These are phyloP conservation scores for Ypsolopha scabrella DNA, from an alignment of 2,888 invertebrate genomes.

Conservation along the genomic window DNA sequence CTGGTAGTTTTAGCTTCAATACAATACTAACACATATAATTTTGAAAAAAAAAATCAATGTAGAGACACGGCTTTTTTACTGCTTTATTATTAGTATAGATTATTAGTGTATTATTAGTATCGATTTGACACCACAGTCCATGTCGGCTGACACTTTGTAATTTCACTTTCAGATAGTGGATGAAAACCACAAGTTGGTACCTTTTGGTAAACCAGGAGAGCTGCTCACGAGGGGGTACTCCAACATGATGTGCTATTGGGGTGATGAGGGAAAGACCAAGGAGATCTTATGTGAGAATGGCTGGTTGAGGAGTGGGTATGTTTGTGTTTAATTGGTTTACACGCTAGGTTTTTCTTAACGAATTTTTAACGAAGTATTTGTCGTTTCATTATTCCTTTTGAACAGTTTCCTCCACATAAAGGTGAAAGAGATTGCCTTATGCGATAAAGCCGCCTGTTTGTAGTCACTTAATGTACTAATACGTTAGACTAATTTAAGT, in stretches of 20 bases:
- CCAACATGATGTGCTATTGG: conserved; percentile 79
- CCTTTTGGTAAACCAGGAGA: conserved; percentile 76
- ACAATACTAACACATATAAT: too few relatives aligned
- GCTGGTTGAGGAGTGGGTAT: conserved; percentile 81
- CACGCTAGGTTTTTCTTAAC: too few relatives aligned
- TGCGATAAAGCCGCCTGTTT: too few relatives aligned
- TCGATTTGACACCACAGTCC: not conserved
- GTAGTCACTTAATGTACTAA: too few relatives aligned
- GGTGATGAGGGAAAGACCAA: conserved; percentile 74
- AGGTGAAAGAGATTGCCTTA: too few relatives aligned
- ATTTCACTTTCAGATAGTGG: conserved; percentile 54
- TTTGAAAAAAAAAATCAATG: not conserved
- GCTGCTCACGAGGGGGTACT: conserved; percentile 75
- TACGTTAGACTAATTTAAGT: too few relatives aligned
- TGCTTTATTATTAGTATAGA: not conserved
- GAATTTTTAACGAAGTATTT: too few relatives aligned
- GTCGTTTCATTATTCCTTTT: too few relatives aligned
- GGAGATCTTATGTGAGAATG: conserved; percentile 69
- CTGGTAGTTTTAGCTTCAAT: too few relatives aligned
- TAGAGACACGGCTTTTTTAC: not conserved
- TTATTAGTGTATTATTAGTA: too few relatives aligned
- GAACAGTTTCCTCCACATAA: too few relatives aligned
- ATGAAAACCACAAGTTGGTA: conserved; percentile 68
- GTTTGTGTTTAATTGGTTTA: not conserved
- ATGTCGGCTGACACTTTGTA: not conserved